These are phyloP conservation scores for Aleiodes testaceus DNA, from an alignment of 2,888 invertebrate genomes.

Conservation along the genomic window DNA sequence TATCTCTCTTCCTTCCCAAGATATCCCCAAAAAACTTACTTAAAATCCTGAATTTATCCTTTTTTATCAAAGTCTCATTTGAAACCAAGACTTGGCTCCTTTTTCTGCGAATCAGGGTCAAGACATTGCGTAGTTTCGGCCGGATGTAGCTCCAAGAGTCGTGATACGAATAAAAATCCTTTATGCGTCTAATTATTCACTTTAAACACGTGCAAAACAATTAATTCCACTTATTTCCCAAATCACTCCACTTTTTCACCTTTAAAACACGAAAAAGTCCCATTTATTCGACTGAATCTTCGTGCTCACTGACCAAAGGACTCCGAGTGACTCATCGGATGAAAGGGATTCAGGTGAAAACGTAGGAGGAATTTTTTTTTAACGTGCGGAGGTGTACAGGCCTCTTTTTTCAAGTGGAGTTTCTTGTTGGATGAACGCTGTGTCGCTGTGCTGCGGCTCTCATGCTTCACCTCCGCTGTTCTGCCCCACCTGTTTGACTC, in stretches of 20 bases:
- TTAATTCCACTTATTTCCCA: not conserved
- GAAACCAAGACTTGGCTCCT: not conserved
- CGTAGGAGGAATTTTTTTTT: constrained; percentile 41
- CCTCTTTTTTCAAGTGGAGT: not conserved
- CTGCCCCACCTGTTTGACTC: constrained; percentile 61
- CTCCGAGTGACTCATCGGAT: constrained; percentile 17
- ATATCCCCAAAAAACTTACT: too few relatives aligned
- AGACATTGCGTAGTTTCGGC: constrained; percentile 35
- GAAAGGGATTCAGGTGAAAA: constrained; percentile 41
- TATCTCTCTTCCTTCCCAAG: too few relatives aligned
- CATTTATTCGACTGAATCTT: constrained; percentile 32
- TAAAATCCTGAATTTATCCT: too few relatives aligned
- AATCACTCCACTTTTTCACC: constrained; percentile 31
- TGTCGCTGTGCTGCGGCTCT: constrained; percentile 58
- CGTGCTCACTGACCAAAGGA: constrained; percentile 40
- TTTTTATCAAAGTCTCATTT: not conserved
- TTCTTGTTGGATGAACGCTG: constrained; percentile 25
- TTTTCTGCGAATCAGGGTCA: constrained; percentile 22
- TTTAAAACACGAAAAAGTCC: constrained; percentile 18
- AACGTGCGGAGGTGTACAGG: constrained; percentile 47
- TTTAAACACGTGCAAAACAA: not conserved
- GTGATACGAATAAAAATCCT: constrained; percentile 24
- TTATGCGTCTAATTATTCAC: not conserved
- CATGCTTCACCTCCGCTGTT: constrained; percentile 35
- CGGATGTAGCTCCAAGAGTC: constrained; percentile 33